Evolutionary conservation across 2,797 vertebrate species (phyloP).

Genomic region (Pipistrellus pipistrellus): DNA sequence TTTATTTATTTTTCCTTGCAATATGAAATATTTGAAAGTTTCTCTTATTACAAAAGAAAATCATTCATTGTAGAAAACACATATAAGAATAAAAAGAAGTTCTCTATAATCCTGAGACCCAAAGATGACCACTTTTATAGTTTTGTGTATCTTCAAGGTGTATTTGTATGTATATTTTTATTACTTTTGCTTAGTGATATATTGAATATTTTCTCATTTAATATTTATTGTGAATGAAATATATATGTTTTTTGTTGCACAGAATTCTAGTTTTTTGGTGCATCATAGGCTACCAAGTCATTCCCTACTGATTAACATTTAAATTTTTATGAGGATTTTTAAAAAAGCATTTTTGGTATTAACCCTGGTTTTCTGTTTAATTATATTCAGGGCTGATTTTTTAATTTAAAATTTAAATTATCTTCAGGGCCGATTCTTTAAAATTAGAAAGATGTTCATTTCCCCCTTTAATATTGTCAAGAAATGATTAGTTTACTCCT

Average conservation of each 20-base stretch:
- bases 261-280: not conserved
- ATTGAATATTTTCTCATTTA: conserved; percentile 38
- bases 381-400: not conserved
- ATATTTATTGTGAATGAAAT: conserved; percentile 39
- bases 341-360: conserved; percentile 45
- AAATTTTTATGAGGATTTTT: conserved; percentile 39
- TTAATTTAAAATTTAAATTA: conserved; percentile 61
- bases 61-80: conserved; percentile 54
- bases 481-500: conserved; percentile 36
- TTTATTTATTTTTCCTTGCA: not conserved
- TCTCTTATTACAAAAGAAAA: conserved; percentile 59
- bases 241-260: not conserved
- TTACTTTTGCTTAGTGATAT: conserved; percentile 40
- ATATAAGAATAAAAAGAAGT: conserved; percentile 9
- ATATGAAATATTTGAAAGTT: conserved; percentile 61
- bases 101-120: conserved; percentile 8
- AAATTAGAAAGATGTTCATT: conserved; percentile 54
- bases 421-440: conserved; percentile 17
- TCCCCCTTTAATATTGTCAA: conserved; percentile 31
- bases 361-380: conserved; percentile 36
- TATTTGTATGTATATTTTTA: conserved; percentile 50
- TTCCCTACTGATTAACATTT: conserved; percentile 8
- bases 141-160: conserved; percentile 28
- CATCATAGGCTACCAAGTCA: not conserved
- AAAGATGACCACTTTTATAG: conserved; percentile 46